Base-by-base conservation (phyloP, 2,113 vertebrate species). In the Oxyura jamaicensis region DNA sequence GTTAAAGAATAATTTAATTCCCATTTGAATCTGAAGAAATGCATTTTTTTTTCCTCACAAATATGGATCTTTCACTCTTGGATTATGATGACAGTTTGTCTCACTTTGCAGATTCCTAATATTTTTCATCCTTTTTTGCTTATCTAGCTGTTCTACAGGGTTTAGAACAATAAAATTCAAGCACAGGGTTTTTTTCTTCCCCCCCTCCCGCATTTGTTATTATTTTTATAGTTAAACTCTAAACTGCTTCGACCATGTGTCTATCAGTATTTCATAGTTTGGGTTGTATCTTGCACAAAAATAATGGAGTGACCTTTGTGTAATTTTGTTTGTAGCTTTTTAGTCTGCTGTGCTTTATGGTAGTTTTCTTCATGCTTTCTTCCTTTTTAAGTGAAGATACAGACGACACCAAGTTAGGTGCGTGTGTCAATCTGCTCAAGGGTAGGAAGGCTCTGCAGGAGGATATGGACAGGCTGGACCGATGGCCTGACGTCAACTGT, bases 201-300 rank as follows among this genome's bases (percentile, higher is more conserved):
- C 25, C 7, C 0, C 4, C 69, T 0, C 25, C 46, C 9, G 19
- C 2, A 7, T 55, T 88, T 81, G 17, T 77, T 13, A 48, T 71
- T 89, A 8, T 83, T 63, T 1, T 46, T 77, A 8, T 13, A 42
- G 33, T 42, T 94, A 69, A 94, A 33, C 1, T 8, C 19, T 84
- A 23, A 75, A 72, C 56, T 75, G 19, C 76, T 55, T 88, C 39
- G 76, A 3, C 56, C 12, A 11, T 50, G 12, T 18, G 11, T 72
- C n/a, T 66, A 4, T 81, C 88, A 76, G 7, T 82, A 73, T 94
- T 85, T 46, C 18, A 48, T 52, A n/a, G 6, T 76, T 82, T 76
- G 26, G 20, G 7, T 23, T 84, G 20, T 53, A 14, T 87, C 28
- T 19, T 63, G 26, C 1, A 3, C 19, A 74, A 74, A 88, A 87